Percentiles rank a stretch among this genome's conserved stretches.
Evolutionary conservation across 2,113 vertebrate genomes (phyloP).

Genomic region (Thamnaconus septentrionalis): DNA sequence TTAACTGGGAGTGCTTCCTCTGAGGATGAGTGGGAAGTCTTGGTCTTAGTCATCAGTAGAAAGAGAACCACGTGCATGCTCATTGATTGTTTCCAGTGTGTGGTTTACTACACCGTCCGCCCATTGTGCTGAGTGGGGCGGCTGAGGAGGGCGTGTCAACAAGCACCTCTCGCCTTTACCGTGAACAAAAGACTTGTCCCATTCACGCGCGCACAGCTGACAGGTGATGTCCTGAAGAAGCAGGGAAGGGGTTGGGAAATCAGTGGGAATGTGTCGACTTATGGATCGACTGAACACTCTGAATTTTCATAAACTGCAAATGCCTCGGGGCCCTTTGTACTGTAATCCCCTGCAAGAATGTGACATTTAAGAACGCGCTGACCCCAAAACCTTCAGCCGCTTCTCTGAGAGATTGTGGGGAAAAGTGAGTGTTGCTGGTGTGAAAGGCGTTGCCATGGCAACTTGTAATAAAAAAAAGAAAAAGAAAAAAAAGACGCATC

Average conservation of each 20-base stretch:
- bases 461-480: constrained; percentile 17
- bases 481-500: constrained; percentile 5
- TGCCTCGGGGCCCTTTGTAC: not conserved
- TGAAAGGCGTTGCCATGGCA: constrained; percentile 23
- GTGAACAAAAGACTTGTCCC: constrained; percentile 68
- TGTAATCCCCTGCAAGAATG: constrained; percentile 36
- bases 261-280: no score
- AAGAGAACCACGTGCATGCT: constrained; percentile 7
- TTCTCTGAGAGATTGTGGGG: constrained; percentile 36
- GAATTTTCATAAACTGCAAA: constrained; percentile 11
- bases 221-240: constrained; percentile 5
- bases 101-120: constrained; percentile 16
- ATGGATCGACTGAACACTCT: not conserved
- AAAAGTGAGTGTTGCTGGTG: constrained; percentile 31
- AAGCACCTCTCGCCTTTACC: constrained; percentile 44
- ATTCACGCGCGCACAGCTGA: not conserved
- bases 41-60: not conserved
- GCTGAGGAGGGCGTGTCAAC: constrained; percentile 75
- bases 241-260: no score
- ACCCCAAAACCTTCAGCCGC: constrained; percentile 34
- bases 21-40: no score
- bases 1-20: no score
- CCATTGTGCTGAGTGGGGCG: constrained; percentile 58
- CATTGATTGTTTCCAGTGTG: constrained; percentile 48
- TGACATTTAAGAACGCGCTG: constrained; percentile 45